Conservation (phyloP, 1,140 invertebrate species). For the Scaptomyza graminum region DNA sequence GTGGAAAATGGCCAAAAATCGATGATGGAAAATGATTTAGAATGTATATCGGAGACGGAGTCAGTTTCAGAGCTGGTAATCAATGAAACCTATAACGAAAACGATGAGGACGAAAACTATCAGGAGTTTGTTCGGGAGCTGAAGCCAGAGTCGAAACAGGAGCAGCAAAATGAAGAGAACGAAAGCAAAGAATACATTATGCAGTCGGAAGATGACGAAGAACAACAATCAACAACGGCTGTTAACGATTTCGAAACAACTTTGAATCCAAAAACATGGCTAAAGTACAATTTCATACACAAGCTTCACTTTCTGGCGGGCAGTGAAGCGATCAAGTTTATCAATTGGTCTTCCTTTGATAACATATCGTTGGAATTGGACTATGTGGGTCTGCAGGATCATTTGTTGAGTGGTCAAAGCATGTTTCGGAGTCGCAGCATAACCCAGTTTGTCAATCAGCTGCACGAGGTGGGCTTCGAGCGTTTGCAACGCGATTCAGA, state of each 20-base stretch:
- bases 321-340: not conserved
- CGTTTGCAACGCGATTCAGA: not conserved
- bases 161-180: too few species aligned
- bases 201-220: not conserved
- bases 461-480: slow-evolving; percentile 34
- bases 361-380: slow-evolving; percentile 37
- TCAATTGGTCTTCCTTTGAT: slow-evolving; percentile 34
- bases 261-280: not conserved
- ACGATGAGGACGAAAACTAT: too few species aligned
- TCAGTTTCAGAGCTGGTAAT: too few species aligned
- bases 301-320: slow-evolving; percentile 43
- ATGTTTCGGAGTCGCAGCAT: slow-evolving; percentile 41
- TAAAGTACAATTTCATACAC: slow-evolving; percentile 23
- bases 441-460: slow-evolving; percentile 24
- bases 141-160: not conserved
- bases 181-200: too few species aligned
- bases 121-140: not conserved
- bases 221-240: too few species aligned
- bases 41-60: too few species aligned
- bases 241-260: too few species aligned
- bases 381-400: slow-evolving; percentile 47
- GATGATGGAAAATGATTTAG: too few species aligned
- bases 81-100: too few species aligned
- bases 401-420: slow-evolving; percentile 23
- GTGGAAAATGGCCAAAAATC: too few species aligned